A percentile compares a stretch with the other conserved stretches of the same genome.
phyloP scores from a whole-genome alignment of 2,113 vertebrate species.

The Menidia beryllina region DNA sequence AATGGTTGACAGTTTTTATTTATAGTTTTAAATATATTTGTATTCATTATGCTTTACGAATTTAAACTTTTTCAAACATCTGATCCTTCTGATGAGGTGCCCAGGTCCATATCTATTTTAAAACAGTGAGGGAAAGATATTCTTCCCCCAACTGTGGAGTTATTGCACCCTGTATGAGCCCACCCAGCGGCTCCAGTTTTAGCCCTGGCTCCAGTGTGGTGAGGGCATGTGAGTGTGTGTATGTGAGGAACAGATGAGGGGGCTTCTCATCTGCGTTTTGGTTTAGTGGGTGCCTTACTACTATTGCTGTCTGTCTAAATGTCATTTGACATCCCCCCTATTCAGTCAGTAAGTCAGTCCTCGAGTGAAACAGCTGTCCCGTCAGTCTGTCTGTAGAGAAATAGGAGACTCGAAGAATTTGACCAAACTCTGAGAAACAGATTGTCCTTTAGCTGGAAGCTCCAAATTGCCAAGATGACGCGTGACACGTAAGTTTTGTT shows the following conservation, averaged over 20 bases:
- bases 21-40: too few species aligned
- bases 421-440: slow-evolving; percentile 1
- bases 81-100: slow-evolving; percentile 23
- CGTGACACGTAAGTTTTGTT: slow-evolving; percentile 70
- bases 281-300: slow-evolving; percentile 17
- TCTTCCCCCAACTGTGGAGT: slow-evolving; percentile 31
- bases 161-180: slow-evolving; percentile 13
- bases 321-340: slow-evolving; percentile 8
- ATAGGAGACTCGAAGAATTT: slow-evolving; percentile 33
- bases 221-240: slow-evolving; percentile 11
- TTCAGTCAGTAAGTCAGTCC: slow-evolving; percentile 21
- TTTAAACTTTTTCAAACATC: too few species aligned
- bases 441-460: slow-evolving; percentile 38
- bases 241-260: neutral
- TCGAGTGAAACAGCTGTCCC: slow-evolving; percentile 39
- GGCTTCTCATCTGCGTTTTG: neutral
- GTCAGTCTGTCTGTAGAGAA: slow-evolving; percentile 25
- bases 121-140: slow-evolving; percentile 23
- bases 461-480: slow-evolving; percentile 67
- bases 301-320: slow-evolving; percentile 60
- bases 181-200: slow-evolving; percentile 61
- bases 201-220: slow-evolving; percentile 55
- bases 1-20: too few species aligned
- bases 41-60: too few species aligned
- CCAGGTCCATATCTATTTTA: slow-evolving; percentile 55